These are phyloP conservation scores for Onychomys torridus DNA, from an alignment of 2,797 vertebrate species.

Conservation along the genomic window DNA sequence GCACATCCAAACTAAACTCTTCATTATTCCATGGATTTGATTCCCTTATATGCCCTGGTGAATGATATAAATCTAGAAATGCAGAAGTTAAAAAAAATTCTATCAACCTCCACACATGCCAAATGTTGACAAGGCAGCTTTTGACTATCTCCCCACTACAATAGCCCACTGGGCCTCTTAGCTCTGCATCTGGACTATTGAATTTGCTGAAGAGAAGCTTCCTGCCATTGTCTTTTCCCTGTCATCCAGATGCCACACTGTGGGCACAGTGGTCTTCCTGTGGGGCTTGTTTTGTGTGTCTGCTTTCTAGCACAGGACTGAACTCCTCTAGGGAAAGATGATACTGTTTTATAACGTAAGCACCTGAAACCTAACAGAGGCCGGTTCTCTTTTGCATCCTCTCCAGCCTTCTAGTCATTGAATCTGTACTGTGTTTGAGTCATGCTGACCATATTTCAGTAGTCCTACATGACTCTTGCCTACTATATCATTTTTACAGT, in stretches of 20 bases:
- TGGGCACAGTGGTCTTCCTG: neutral
- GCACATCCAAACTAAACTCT: neutral
- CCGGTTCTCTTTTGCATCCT: neutral
- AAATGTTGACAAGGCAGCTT: neutral
- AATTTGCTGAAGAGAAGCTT: neutral
- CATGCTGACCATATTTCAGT: neutral
- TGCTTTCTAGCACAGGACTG: neutral
- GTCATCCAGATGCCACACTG: neutral
- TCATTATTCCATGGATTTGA: neutral
- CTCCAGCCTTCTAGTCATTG: neutral
- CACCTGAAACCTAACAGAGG: neutral
- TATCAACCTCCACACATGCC: neutral
- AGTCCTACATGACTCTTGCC: neutral
- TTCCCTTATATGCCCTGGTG: neutral
- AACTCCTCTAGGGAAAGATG: neutral
- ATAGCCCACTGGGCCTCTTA: neutral
- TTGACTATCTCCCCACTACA: neutral
- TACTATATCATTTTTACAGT: neutral
- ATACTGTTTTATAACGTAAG: neutral
- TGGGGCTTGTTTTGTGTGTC: neutral
- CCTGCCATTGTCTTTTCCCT: neutral
- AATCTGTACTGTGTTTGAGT: neutral
- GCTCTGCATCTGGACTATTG: neutral
- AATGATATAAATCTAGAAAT: neutral
- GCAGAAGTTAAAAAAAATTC: neutral